Base-by-base conservation (phyloP, 2,797 vertebrate species). In the Schizothorax lantsangensis region DNA sequence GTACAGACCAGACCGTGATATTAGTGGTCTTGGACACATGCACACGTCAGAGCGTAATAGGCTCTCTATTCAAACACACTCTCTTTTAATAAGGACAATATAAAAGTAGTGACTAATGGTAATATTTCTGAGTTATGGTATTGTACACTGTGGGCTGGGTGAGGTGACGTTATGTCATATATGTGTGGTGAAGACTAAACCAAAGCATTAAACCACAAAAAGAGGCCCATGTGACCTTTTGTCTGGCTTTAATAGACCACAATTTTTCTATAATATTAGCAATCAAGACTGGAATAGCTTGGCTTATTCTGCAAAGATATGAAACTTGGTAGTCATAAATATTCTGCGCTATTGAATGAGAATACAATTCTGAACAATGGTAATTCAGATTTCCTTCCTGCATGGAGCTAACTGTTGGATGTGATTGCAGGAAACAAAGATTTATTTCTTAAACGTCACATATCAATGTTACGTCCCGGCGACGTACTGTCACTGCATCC, bases 21-120 rank as follows among this genome's bases (percentile, higher is more conserved):
- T 88, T 87, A 84, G 78, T 43, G 93, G 89, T 88, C 92, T 91
- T 91, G 90, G 89, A 91, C 91, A 89, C 83, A 64, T 52, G 49
- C 54, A 80, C 82, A 74, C 82, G 36, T 79, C 68, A 62, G 19
- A 83, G 64, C 36, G 26, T 74, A 80, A 79, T 59, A 71, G 38
- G 49, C 75, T 47, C 62, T 78, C 84, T 40, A 81, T 62, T 66
- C 77, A 86, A 38, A 49, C 68, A 75, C 43, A 54, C 84, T 82
- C 23, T 52, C 66, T 49, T 81, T 72, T 75, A 84, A 49, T 54
- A 64, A 74, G 77, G 57, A 68, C 75, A 81, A 84, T 84, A 82
- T 87, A 84, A 88, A 88, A 87, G 66, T 49, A 86, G 85, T 69
- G 71, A 85, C 71, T 40, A 57, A 88, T 45, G 79, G 79, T 77